Base-by-base conservation (phyloP, 2,797 vertebrate species). In the Champsocephalus gunnari region DNA sequence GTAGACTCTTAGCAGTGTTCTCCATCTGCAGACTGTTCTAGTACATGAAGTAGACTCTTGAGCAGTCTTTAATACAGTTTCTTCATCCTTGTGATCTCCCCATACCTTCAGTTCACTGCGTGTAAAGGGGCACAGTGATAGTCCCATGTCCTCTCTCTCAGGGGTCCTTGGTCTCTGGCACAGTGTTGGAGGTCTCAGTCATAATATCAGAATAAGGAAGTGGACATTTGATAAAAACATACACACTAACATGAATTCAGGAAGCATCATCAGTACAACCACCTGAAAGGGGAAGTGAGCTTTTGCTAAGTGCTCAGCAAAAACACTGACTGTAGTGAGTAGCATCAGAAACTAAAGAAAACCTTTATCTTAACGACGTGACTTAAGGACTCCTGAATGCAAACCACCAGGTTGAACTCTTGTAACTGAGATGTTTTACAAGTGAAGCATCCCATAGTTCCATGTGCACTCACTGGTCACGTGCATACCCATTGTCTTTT, bases 151-250 rank as follows among this genome's bases (percentile, higher is more conserved):
- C 34, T 44, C 13, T 58, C 38, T 54, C 13, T 57, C 28, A 13
- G 21, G 9, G 56, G n/a, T 9, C 43, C 32, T 24, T 45, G 38
- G 48, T 77, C 32, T 66, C 50, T 56, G 50, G 57, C 65, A 66
- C 61, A 71, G 64, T 53, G n/a, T 50, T 3, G 0, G 32, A 41
- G 0, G 24, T 66, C 7, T 74, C 38, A 58, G 8, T 14, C 44
- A 47, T n/a, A 24, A 41, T 14, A 12, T 13, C 57, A 32, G 16
- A 19, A n/a, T 19, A 41, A 45, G 21, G 12, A 38, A 47, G 5
- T 34, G 50, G 3, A 21, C 8, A 45, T 50, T 8, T 48, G 14
- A 43, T 13, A 43, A 49, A 61, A 49, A 61, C 58, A 56, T 44
- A 44, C 12, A 28, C 16, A 28, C 32, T 28, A 24, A n/a, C 5